phyloP scores from a whole-genome alignment of 2,113 vertebrate genomes.

The Tupaia tana region DNA sequence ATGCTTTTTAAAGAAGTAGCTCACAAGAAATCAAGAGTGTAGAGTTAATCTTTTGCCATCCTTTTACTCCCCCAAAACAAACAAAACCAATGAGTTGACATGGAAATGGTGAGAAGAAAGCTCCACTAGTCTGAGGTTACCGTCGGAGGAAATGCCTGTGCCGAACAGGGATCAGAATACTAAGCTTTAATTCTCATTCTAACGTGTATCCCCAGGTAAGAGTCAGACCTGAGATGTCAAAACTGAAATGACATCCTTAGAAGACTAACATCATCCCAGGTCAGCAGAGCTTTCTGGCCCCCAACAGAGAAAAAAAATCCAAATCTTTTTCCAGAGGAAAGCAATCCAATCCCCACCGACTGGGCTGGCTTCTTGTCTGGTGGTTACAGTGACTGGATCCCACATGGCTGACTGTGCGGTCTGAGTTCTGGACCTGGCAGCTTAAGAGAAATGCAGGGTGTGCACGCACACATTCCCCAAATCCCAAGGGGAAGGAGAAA shows the following conservation, averaged over 20 bases:
- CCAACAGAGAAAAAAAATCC: not conserved
- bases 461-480: too few species aligned
- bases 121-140: not conserved
- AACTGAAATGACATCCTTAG: not conserved
- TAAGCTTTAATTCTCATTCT: not conserved
- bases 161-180: not conserved
- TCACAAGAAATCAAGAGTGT: not conserved
- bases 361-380: too few species aligned
- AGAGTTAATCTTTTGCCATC: not conserved
- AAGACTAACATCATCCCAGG: not conserved
- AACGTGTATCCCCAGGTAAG: not conserved
- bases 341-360: too few species aligned
- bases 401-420: too few species aligned
- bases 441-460: too few species aligned
- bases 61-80: too few species aligned
- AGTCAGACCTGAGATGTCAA: not conserved
- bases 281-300: not conserved
- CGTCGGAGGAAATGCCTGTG: not conserved
- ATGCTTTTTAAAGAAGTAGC: not conserved
- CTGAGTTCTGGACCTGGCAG: too few species aligned
- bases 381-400: too few species aligned
- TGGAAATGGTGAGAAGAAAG: not conserved
- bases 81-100: not conserved
- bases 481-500: too few species aligned
- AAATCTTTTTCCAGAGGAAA: not conserved